Evolutionary conservation across 2,113 vertebrate species (phyloP).

Genomic region (Microtus ochrogaster): DNA sequence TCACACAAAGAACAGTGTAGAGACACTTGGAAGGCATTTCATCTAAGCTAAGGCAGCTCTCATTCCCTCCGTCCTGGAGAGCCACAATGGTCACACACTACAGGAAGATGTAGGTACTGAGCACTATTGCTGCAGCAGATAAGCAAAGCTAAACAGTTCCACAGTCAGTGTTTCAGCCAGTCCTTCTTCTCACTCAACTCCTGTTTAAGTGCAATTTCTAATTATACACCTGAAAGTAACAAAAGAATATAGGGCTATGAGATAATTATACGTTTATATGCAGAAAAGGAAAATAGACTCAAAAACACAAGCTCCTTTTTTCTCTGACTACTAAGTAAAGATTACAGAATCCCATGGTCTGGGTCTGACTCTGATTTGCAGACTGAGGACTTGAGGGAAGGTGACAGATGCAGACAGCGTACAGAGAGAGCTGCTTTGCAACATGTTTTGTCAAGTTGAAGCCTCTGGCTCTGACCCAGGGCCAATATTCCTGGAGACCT

Average conservation of each 20-base stretch:
- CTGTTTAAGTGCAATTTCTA: not conserved
- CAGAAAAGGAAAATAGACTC: not conserved
- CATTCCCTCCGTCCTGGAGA: not conserved
- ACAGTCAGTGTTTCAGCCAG: not conserved
- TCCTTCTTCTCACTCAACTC: not conserved
- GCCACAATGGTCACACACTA: not conserved
- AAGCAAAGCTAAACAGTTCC: not conserved
- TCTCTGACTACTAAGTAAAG: conserved; percentile 68
- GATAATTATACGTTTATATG: conserved; percentile 13
- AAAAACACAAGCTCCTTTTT: conserved; percentile 51
- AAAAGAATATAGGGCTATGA: not conserved
- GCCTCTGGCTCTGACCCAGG: conserved; percentile 83
- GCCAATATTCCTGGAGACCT: conserved; percentile 85
- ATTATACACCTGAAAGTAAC: not conserved
- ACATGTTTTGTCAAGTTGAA: conserved; percentile 84
- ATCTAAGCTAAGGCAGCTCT: not conserved
- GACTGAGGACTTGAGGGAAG: conserved; percentile 77
- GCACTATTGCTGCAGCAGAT: not conserved
- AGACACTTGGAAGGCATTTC: not conserved
- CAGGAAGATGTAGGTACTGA: conserved; percentile 19
- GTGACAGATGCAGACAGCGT: conserved; percentile 84
- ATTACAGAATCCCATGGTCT: conserved; percentile 68
- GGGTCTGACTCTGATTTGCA: conserved; percentile 79
- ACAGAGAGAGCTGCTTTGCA: conserved; percentile 84
- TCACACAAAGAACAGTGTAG: not conserved